These are phyloP conservation scores for Lonchura striata DNA, from an alignment of 2,113 vertebrate species.

Conservation along the genomic window DNA sequence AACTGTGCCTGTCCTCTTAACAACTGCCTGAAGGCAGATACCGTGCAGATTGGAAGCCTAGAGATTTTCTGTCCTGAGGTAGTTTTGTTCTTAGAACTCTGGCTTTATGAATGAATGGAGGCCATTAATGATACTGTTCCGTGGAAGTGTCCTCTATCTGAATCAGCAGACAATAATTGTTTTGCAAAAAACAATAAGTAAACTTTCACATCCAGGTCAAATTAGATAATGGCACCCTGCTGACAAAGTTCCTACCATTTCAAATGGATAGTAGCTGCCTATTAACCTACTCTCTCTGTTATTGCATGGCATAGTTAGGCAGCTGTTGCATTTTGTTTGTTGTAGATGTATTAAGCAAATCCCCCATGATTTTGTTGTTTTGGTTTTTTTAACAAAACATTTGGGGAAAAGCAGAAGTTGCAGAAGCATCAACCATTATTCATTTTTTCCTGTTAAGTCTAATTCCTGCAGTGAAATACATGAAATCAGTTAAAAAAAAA, in stretches of 20 bases:
- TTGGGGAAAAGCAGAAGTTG: not conserved
- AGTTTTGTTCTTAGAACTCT: not conserved
- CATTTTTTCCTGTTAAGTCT: not conserved
- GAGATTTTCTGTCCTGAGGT: not conserved
- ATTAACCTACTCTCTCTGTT: not conserved
- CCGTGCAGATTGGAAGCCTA: not conserved
- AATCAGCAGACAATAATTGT: not conserved
- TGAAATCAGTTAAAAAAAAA: not conserved
- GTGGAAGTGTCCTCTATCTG: not conserved
- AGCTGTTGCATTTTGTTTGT: not conserved
- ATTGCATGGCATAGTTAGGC: not conserved
- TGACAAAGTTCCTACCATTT: not conserved
- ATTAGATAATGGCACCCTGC: not conserved
- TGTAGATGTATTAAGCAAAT: not conserved
- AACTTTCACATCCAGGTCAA: conserved; percentile 3
- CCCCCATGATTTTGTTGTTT: not conserved
- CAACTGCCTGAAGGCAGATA: not conserved
- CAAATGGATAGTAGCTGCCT: not conserved
- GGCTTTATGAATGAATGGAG: not conserved
- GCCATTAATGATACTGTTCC: not conserved
- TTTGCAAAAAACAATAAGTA: not conserved
- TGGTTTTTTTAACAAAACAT: not conserved
- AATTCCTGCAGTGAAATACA: not conserved
- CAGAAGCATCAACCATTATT: not conserved
- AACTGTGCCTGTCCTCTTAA: not conserved